Evolutionary conservation across 2,888 invertebrate genomes (phyloP).

Genomic region (Andrena flavipes): DNA sequence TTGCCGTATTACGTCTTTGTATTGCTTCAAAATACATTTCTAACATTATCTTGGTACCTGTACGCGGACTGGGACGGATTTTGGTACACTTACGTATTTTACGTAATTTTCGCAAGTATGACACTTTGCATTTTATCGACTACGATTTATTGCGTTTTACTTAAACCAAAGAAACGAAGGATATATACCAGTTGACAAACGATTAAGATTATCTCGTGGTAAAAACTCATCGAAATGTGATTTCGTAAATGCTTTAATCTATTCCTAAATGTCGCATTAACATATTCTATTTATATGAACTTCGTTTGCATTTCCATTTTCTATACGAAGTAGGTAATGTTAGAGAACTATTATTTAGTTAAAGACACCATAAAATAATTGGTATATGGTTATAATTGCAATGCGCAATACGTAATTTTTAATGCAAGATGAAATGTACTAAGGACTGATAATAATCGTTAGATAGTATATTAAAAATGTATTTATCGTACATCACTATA

Average conservation of each 20-base stretch:
- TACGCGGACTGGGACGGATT: conserved; percentile 87
- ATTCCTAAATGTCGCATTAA: conserved; percentile 1
- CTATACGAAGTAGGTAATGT: conserved; percentile 30
- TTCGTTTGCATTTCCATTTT: conserved; percentile 8
- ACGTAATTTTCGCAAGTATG: conserved; percentile 87
- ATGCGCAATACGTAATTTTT: conserved; percentile 10
- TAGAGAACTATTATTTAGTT: conserved; percentile 13
- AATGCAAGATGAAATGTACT: conserved; percentile 26
- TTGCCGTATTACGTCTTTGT: conserved; percentile 89
- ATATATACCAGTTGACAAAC: conserved; percentile 74
- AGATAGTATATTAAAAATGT: conserved; percentile 49
- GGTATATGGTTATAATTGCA: conserved; percentile 25
- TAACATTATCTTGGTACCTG: conserved; percentile 90
- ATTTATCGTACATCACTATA: conserved; percentile 59
- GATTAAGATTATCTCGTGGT: conserved; percentile 43
- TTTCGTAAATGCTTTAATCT: conserved; percentile 49
- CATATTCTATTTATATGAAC: conserved; percentile 29
- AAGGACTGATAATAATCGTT: conserved; percentile 52
- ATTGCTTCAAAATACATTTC: conserved; percentile 88
- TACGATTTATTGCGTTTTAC: conserved; percentile 75
- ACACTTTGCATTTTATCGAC: conserved; percentile 78
- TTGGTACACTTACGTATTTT: conserved; percentile 90
- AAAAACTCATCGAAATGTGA: conserved; percentile 39
- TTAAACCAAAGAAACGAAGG: conserved; percentile 81
- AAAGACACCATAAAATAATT: conserved; percentile 8